phyloP scores from a whole-genome alignment of 2,113 vertebrate genomes.

The Protobothrops mucrosquamatus region DNA sequence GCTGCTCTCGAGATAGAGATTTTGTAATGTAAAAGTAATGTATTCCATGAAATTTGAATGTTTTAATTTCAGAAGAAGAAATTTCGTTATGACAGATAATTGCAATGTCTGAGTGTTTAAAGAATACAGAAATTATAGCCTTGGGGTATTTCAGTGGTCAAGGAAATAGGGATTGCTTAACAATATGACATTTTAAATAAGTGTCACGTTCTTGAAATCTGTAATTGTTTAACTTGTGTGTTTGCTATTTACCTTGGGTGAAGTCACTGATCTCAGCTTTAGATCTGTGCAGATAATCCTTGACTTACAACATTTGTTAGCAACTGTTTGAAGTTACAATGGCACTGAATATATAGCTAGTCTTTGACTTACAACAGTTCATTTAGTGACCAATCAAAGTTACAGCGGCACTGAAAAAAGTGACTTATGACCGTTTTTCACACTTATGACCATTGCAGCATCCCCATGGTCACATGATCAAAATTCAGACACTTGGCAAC shows the following conservation, averaged over 20 bases:
- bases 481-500: no score
- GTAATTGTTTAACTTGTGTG: not conserved
- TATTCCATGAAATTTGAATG: not conserved
- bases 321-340: not conserved
- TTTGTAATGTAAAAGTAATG: not conserved
- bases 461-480: not conserved
- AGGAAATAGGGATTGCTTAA: not conserved
- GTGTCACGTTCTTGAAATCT: not conserved
- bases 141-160: not conserved
- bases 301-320: not conserved
- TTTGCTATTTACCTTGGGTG: not conserved
- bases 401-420: not conserved
- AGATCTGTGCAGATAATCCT: not conserved
- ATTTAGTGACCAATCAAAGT: not conserved
- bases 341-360: not conserved
- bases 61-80: not conserved
- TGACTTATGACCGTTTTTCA: not conserved
- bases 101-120: not conserved
- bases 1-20: not conserved
- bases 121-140: not conserved
- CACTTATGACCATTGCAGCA: not conserved
- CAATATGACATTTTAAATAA: not conserved
- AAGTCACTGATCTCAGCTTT: not conserved
- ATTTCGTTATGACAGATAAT: not conserved
- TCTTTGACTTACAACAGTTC: not conserved